Conservation (phyloP, 2,113 vertebrate species). For the Gymnobelideus leadbeateri region DNA sequence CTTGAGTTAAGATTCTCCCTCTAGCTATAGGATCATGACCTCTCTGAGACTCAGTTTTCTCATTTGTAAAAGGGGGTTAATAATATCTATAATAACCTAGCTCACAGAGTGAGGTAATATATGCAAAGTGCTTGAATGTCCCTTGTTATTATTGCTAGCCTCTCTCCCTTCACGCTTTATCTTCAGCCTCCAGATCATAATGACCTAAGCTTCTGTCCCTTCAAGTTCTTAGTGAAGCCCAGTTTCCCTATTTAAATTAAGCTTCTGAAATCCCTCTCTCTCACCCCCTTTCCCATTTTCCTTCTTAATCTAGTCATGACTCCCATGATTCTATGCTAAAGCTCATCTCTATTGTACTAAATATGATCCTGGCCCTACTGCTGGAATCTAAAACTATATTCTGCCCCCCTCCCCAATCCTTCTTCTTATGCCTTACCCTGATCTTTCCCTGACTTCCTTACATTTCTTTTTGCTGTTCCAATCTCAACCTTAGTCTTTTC, state of each 20-base stretch:
- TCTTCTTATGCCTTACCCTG: not conserved
- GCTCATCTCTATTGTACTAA: not conserved
- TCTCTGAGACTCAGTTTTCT: not conserved
- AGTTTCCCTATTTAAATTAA: not conserved
- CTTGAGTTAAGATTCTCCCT: not conserved
- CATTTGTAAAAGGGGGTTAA: not conserved
- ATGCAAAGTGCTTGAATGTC: not conserved
- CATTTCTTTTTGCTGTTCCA: not conserved
- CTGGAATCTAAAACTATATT: not conserved
- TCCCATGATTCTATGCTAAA: not conserved
- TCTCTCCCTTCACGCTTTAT: no score
- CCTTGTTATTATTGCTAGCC: not conserved
- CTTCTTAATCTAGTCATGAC: not conserved
- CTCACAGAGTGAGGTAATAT: not conserved
- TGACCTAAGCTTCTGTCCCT: not conserved
- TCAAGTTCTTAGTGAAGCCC: not conserved
- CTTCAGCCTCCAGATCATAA: not conserved
- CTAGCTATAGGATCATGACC: not conserved
- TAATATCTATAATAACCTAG: not conserved
- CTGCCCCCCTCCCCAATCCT: not conserved
- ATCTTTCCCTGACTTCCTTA: not conserved
- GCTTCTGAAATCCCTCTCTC: not conserved
- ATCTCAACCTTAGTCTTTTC: not conserved
- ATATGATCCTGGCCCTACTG: not conserved
- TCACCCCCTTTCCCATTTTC: not conserved